Evolutionary conservation across 1,140 invertebrate species (phyloP).

Genomic region (Apis dorsata): DNA sequence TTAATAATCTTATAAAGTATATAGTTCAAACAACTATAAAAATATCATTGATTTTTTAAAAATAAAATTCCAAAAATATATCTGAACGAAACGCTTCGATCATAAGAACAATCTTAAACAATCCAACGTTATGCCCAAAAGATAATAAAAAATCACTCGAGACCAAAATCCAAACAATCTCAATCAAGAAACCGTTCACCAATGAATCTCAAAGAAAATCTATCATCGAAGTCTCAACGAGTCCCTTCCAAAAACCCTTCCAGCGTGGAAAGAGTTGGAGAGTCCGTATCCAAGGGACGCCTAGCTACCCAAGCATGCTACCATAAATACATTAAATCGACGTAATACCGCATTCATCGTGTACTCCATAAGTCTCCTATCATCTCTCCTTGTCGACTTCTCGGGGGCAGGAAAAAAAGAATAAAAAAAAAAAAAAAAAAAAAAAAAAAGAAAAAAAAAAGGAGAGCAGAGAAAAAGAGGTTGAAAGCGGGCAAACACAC

Average conservation of each 20-base stretch:
- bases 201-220: background rate
- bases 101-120: too few relatives aligned
- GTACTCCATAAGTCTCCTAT: constrained; percentile 74
- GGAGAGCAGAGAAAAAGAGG: constrained; percentile 42
- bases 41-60: too few relatives aligned
- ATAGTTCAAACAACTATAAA: too few relatives aligned
- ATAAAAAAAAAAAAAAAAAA: constrained; percentile 54
- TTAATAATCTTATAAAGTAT: too few relatives aligned
- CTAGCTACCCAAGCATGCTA: constrained; percentile 52
- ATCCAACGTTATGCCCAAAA: too few relatives aligned
- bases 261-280: background rate
- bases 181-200: too few relatives aligned
- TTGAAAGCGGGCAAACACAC: constrained; percentile 41
- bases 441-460: constrained; percentile 54
- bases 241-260: constrained; percentile 3
- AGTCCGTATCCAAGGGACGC: constrained; percentile 10
- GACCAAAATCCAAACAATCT: too few relatives aligned
- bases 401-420: constrained; percentile 58
- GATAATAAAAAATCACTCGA: too few relatives aligned
- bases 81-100: too few relatives aligned
- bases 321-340: constrained; percentile 65
- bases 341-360: constrained; percentile 74
- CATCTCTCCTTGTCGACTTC: constrained; percentile 50
- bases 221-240: background rate
- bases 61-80: too few relatives aligned